Percentiles rank a stretch among this genome's conserved stretches.
Evolutionary conservation across 92 coral and sea anemone genomes (phyloP).

Genomic region (Scolanthus callimorphus): DNA sequence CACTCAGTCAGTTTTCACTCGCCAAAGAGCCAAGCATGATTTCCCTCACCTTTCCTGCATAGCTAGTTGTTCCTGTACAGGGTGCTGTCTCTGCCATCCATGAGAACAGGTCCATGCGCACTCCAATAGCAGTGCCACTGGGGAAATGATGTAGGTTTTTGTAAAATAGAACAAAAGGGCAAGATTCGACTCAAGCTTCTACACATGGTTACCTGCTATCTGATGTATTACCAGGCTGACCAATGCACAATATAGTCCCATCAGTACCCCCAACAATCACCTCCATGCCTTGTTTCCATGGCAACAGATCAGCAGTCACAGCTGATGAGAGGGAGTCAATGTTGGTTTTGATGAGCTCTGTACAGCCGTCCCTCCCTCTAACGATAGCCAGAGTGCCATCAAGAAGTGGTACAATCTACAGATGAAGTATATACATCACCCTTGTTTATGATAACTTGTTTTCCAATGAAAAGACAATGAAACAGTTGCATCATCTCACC

Average conservation of each 20-base stretch:
- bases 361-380: conserved; percentile 73
- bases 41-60: conserved; percentile 65
- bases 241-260: conserved; percentile 66
- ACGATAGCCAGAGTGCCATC: conserved; percentile 66
- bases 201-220: not conserved
- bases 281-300: conserved; percentile 68
- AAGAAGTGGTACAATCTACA: conserved; percentile 74
- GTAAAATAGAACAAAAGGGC: too few relatives aligned
- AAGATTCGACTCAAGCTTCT: not conserved
- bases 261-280: conserved; percentile 74
- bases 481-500: too few relatives aligned
- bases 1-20: too few relatives aligned
- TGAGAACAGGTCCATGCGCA: conserved; percentile 28
- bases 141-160: too few relatives aligned
- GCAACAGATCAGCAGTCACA: conserved; percentile 55
- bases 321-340: conserved; percentile 52
- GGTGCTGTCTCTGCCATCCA: conserved; percentile 72
- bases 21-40: too few relatives aligned
- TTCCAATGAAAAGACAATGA: too few relatives aligned
- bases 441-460: too few relatives aligned
- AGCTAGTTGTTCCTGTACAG: conserved; percentile 72
- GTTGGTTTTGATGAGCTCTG: conserved; percentile 54
- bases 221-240: conserved; percentile 23
- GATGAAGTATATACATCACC: too few relatives aligned
- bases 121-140: not conserved